Base-by-base conservation (phyloP, 2,888 invertebrate species). In the Tipula confusa region DNA sequence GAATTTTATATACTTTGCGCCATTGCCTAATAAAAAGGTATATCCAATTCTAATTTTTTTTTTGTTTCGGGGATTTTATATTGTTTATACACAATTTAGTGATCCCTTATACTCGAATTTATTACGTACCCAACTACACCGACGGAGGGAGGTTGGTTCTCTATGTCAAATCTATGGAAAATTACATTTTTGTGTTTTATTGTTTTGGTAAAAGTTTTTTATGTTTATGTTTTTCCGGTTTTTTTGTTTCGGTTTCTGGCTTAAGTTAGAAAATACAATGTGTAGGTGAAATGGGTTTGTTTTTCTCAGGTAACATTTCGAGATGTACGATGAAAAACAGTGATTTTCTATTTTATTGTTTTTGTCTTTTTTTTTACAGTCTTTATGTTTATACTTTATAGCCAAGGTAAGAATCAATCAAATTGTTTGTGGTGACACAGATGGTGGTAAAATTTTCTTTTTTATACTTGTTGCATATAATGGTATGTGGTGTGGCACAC, bases 171-270 rank as follows among this genome's bases (percentile, higher is more conserved):
- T 64, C 64, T 64, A 13, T 64, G 24, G 64, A 64, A 64, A 64
- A 64, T 64, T 64, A 64, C 64, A 64, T 64, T 64, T n/a, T 64
- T 64, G 64, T 64, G 64, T 64, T 64, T 64, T 64, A 64, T 64
- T 64, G 64, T 64, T 18, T 64, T 64, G 24, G 64, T 24, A 64
- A 64, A n/a, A 24, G 24, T 64, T 64, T 64, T 2, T 15, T 43
- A 43, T n/a, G n/a, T 43, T 43, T 43, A 9, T 43, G 1, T 43
- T 43, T 15, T 43, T 33, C 33, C 33, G 33, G 33, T 9, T 43
- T 15, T 43, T 43, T 43, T 15, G 9, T 64, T 64, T 64, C 9
- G 64, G 24, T 24, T 24, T n/a, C n/a, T 24, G 64, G 24, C 9
- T 64, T 64, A 64, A 64, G 64, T 64, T 64, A 9, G 24, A 64